Base-by-base conservation (phyloP, 1,140 invertebrate genomes). In the Spodoptera litura region DNA sequence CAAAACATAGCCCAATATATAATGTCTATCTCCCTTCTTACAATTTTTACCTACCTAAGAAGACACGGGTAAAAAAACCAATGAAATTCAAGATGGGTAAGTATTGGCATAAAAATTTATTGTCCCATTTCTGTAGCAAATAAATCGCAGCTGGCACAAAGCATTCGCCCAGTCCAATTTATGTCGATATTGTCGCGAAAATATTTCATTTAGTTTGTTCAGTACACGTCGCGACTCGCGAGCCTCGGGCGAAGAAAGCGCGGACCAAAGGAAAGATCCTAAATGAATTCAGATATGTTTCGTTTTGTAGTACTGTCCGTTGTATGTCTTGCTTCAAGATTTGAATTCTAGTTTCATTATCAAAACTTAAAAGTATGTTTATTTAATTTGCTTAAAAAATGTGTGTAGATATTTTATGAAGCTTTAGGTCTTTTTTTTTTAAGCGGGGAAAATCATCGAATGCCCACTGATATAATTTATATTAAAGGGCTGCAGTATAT, bases 161-260 rank as follows among this genome's bases (percentile, higher is more conserved):
- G 78, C 76, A 78, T 81, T 78, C 78, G 27, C 76, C 58, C 68
- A 62, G 66, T 74, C 79, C 81, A 80, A 82, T 83, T 81, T 81
- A 85, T 80, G 80, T 82, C 84, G 81, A 85, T 87, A 85, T 83
- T 83, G 85, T 87, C 82, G 78, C 44, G 64, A 76, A 87, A 81
- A 83, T 84, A 85, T 84, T 87, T 85, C 81, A 87, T 87, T 85
- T 85, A 76, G 74, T 79, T 78, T 77, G 74, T 79, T 51, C 55
- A 70, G 12, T 53, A 27, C 52, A 35, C n/a, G 68, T 56, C 52
- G 68, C 53, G 44, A 53, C 68, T 20, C 51, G 68, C 51, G 51
- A 12, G 68, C 31, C 11, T 15, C 20, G 6, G 31, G 53, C 20
- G 64, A 51, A 35, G 53, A 11, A 11, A 58, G 27, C 15, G 35